Evolutionary conservation across 1,140 invertebrate genomes (phyloP).

Genomic region (Euwallacea fornicatus): DNA sequence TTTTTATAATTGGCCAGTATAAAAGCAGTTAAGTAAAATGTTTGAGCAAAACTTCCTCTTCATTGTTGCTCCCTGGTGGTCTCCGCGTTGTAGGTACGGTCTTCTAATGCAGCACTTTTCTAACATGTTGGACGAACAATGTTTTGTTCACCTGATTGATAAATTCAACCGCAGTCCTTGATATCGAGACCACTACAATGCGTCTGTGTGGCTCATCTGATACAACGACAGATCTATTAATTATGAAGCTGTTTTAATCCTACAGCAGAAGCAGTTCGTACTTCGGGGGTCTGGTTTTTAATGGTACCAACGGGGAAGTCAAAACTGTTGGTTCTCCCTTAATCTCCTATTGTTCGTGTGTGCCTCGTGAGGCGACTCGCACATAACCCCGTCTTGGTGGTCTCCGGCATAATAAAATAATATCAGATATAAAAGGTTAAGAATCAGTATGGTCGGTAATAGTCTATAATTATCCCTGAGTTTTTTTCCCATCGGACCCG

Average conservation of each 20-base stretch:
- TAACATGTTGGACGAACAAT: too few relatives aligned
- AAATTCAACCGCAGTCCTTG: too few relatives aligned
- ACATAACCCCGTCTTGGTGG: slow-evolving; percentile 39
- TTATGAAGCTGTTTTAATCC: too few relatives aligned
- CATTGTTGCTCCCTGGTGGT: not conserved
- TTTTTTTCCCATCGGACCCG: slow-evolving; percentile 38
- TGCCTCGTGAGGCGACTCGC: not conserved
- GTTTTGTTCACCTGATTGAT: too few relatives aligned
- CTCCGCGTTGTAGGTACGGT: too few relatives aligned
- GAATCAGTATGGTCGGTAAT: slow-evolving; percentile 39
- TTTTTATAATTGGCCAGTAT: slow-evolving; percentile 16
- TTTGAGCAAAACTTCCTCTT: slow-evolving; percentile 18
- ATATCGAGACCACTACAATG: too few relatives aligned
- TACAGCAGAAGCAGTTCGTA: not conserved
- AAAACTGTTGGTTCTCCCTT: not conserved
- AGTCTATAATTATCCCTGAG: slow-evolving; percentile 42
- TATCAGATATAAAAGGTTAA: slow-evolving; percentile 41
- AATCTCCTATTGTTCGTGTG: slow-evolving; percentile 1
- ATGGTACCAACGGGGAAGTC: not conserved
- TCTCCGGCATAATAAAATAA: slow-evolving; percentile 40
- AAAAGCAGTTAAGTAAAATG: slow-evolving; percentile 17
- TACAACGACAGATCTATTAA: too few relatives aligned
- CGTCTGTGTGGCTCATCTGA: too few relatives aligned
- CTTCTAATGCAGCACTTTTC: too few relatives aligned
- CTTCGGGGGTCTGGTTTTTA: not conserved